Evolutionary conservation across 2,797 vertebrate genomes (phyloP).

Genomic region (Chelidonichthys spinosus): DNA sequence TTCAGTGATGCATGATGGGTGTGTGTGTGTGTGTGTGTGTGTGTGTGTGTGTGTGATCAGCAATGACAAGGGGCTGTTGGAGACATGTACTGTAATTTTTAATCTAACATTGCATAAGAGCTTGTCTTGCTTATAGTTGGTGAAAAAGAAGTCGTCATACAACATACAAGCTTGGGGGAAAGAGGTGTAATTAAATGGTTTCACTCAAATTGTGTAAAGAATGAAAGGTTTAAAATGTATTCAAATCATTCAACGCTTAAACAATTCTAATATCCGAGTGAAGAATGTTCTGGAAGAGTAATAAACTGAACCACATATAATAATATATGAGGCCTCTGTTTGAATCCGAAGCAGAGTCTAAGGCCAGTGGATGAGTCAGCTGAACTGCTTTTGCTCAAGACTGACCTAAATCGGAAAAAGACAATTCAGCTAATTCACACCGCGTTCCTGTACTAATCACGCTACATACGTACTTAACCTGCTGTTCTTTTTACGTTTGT

Average conservation of each 20-base stretch:
- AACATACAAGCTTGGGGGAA: too few relatives aligned
- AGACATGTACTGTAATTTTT: constrained; percentile 2
- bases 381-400: constrained; percentile 16
- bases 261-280: background rate
- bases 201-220: background rate
- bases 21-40: constrained; percentile 8
- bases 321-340: constrained; percentile 35
- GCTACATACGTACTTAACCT: background rate
- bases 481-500: background rate
- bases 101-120: background rate
- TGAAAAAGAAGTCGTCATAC: too few relatives aligned
- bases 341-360: constrained; percentile 32
- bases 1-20: constrained; percentile 25
- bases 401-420: constrained; percentile 4
- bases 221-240: too few relatives aligned
- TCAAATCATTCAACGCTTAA: background rate
- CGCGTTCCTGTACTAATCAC: background rate
- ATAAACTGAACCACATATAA: constrained; percentile 11
- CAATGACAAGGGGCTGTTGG: constrained; percentile 1
- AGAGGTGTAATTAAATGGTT: too few relatives aligned
- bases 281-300: background rate
- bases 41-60: constrained; percentile 2
- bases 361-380: constrained; percentile 33
- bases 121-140: background rate
- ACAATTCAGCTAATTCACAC: background rate